Base-by-base conservation (phyloP, 2,888 invertebrate species). In the Alviniconcha strummeri region DNA sequence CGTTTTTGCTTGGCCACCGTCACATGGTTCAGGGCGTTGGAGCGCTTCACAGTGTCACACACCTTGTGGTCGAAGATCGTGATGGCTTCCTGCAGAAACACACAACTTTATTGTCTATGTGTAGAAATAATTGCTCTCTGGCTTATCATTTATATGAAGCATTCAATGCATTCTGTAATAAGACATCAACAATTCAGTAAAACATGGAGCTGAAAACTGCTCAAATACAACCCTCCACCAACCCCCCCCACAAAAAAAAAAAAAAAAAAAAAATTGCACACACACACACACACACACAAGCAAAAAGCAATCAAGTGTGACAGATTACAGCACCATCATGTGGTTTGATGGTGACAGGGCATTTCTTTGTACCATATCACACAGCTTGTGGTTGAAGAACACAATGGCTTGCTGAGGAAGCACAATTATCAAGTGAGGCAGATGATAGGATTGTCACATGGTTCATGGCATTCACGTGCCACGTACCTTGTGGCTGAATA, bases 61-160 rank as follows among this genome's bases (percentile, higher is more conserved):
- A 93, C 91, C 87, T 94, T 93, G 87, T 93, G 91, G 85, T 94
- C 93, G 90, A 93, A 92, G 72, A 92, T 90, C 13, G 89, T 90
- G 81, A 94, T 92, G 76, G 93, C 93, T 88, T 92, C 91, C 93
- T 93, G 87, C 17, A 85, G 60, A 60, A 8, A 60, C 9, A 60
- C 9, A 60, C 60, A 13, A 60, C 36, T 36, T 36, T 36, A 36
- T 3, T 36, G 36, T 36, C 36, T 36, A 36, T 36, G 36, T 36
- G 36, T 36, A 36, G 36, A 36, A 36, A 36, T 1, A 36, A 36
- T 36, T 36, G 36, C 36, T 36, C 36, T 36, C 36, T 36, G 36
- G 36, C 36, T 36, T 36, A 36, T 36, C 36, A 36, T 36, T 36
- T 36, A 36, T 36, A 36, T 36, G 3, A 36, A 36, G 36, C 36